Evolutionary conservation across 2,888 invertebrate genomes (phyloP).

Genomic region (Odontocerum albicorne): DNA sequence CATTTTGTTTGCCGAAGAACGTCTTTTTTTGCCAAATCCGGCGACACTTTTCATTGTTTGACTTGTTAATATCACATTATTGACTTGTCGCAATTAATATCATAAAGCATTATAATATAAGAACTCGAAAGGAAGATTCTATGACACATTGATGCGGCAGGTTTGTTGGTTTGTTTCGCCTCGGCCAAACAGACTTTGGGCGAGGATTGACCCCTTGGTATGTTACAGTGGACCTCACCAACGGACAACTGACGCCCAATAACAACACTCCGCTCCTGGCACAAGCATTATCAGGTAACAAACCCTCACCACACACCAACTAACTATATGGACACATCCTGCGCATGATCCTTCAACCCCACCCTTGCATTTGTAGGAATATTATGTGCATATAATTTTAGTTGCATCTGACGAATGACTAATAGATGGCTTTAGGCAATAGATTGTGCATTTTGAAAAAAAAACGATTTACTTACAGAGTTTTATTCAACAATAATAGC

Average conservation of each 20-base stretch:
- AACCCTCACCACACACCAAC: neutral
- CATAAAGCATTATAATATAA: too few species aligned
- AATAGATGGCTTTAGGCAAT: slow-evolving; percentile 9
- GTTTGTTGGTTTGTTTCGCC: slow-evolving; percentile 12
- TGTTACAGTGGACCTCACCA: slow-evolving; percentile 92
- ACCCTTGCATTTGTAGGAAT: slow-evolving; percentile 9
- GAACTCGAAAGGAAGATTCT: too few species aligned
- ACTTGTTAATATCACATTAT: too few species aligned
- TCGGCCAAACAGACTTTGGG: slow-evolving; percentile 42
- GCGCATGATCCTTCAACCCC: slow-evolving; percentile 6
- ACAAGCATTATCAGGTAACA: slow-evolving; percentile 91
- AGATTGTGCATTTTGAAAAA: too few species aligned
- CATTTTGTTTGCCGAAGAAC: too few species aligned
- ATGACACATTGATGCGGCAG: too few species aligned
- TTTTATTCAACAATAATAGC: too few species aligned
- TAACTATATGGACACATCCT: neutral
- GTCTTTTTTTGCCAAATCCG: too few species aligned
- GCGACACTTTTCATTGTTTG: too few species aligned
- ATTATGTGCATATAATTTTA: slow-evolving; percentile 1
- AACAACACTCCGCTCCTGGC: slow-evolving; percentile 94
- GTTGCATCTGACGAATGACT: slow-evolving; percentile 3
- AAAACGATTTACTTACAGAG: too few species aligned
- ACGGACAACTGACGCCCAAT: slow-evolving; percentile 94
- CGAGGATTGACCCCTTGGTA: slow-evolving; percentile 64
- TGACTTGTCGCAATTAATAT: too few species aligned